Base-by-base conservation (phyloP, 2,888 invertebrate species). In the Protonemura montana region DNA sequence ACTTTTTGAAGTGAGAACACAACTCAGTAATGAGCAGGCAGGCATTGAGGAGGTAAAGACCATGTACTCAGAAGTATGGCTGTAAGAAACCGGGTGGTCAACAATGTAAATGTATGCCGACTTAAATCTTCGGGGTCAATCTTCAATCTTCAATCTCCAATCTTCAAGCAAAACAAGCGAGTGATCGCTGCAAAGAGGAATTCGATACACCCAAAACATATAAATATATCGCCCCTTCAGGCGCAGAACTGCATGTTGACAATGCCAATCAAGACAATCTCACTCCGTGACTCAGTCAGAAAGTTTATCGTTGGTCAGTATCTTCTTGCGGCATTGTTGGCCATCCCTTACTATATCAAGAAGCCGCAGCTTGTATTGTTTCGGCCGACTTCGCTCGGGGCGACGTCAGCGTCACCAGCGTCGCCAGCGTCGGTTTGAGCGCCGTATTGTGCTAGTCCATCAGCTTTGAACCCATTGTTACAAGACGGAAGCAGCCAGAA, bases 401-500 rank as follows among this genome's bases (percentile, higher is more conserved):
- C 59, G 59, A 21, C 59, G 59, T 21, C 59, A 21, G 59, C 59
- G 59, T 21, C 59, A 21, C 6, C 13, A 59, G 59, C 59, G 59
- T 59, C 59, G 59, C 6, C 59, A 2, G 59, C n/a, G 59, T 1
- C 59, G 59, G 59, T 59, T 59, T 59, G 59, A 29, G 78, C 78
- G 78, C n/a, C 78, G 10, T 30, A 81, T 81, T 81, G 81, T 81
- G 28, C 84, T 42, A 28, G 59, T 59, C 29, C 41, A 41, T 26
- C 76, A 16, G 76, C 84, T 59, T 84, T 76, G 84, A 84, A 27
- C 59, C 84, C 25, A 84, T 84, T 84, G 84, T 84, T 21, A 26
- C 28, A 76, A 26, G 76, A 82, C 76, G 85, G 85, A 85, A 85
- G 76, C 82, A 86, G 85, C 87, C 85, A 82, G 86, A 80, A 86